These are phyloP conservation scores for Myrmecophaga tridactyla DNA, from an alignment of 2,113 vertebrate species.

Conservation along the genomic window DNA sequence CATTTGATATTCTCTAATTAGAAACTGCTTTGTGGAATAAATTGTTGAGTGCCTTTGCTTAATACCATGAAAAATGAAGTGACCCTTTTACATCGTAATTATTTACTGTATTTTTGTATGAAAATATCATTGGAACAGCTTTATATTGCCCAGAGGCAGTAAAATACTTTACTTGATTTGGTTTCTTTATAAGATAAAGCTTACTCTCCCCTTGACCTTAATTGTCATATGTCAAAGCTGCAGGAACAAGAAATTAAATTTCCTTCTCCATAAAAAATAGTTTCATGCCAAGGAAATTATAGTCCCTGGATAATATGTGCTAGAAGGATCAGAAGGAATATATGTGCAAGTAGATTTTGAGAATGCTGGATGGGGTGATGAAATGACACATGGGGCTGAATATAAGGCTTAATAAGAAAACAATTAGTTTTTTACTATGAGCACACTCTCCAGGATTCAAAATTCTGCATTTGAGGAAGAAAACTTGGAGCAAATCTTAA, in stretches of 20 bases:
- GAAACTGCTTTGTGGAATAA: background rate
- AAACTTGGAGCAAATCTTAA: background rate
- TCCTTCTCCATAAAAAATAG: background rate
- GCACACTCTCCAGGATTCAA: background rate
- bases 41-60: background rate
- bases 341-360: background rate
- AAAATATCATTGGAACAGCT: background rate
- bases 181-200: background rate
- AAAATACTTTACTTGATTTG: background rate
- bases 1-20: background rate
- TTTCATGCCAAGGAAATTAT: background rate
- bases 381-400: background rate
- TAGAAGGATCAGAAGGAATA: background rate
- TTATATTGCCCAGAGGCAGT: background rate
- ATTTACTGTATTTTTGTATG: background rate
- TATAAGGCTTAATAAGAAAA: background rate
- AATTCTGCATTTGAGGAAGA: background rate
- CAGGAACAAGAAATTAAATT: background rate
- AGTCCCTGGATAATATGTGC: background rate
- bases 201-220: background rate
- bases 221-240: background rate
- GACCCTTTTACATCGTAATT: background rate
- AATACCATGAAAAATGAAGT: background rate
- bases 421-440: background rate
- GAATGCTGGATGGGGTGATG: background rate